Evolutionary conservation across 2,797 vertebrate species (phyloP).

Genomic region (Muscicapa striata): DNA sequence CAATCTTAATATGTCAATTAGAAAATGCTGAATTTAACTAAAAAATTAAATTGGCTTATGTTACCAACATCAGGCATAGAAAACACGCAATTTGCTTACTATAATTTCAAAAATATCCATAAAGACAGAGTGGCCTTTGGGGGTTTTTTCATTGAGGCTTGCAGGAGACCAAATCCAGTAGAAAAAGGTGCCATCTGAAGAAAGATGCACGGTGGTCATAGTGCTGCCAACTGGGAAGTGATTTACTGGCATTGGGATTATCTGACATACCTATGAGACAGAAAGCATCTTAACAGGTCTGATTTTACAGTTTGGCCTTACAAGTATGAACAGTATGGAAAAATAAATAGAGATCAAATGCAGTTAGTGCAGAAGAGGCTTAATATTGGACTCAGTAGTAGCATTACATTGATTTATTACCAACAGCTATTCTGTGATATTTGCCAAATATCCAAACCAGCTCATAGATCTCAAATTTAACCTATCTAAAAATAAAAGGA

Average conservation of each 20-base stretch:
- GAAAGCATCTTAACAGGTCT: not conserved
- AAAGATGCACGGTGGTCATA: constrained; percentile 95
- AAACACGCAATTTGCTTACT: constrained; percentile 76
- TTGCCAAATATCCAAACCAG: not conserved
- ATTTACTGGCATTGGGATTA: constrained; percentile 92
- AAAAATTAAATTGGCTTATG: not conserved
- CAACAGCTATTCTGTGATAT: not conserved
- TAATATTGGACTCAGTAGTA: not conserved
- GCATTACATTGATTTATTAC: not conserved
- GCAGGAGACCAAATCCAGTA: constrained; percentile 99
- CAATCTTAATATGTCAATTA: not conserved
- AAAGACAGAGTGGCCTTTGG: constrained; percentile 98
- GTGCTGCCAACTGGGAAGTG: constrained; percentile 95
- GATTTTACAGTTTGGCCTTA: not conserved
- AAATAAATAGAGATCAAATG: not conserved
- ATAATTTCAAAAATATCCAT: constrained; percentile 96
- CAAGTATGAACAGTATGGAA: constrained; percentile 15
- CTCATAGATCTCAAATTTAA: not conserved
- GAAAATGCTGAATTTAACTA: not conserved
- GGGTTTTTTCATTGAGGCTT: constrained; percentile 97
- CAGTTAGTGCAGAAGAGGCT: not conserved
- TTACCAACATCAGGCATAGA: not conserved
- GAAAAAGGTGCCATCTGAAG: constrained; percentile 95
- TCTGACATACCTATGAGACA: constrained; percentile 89
- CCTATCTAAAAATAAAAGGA: not conserved